Evolutionary conservation across 2,113 vertebrate species (phyloP).

Genomic region (Ceyx margarethae): DNA sequence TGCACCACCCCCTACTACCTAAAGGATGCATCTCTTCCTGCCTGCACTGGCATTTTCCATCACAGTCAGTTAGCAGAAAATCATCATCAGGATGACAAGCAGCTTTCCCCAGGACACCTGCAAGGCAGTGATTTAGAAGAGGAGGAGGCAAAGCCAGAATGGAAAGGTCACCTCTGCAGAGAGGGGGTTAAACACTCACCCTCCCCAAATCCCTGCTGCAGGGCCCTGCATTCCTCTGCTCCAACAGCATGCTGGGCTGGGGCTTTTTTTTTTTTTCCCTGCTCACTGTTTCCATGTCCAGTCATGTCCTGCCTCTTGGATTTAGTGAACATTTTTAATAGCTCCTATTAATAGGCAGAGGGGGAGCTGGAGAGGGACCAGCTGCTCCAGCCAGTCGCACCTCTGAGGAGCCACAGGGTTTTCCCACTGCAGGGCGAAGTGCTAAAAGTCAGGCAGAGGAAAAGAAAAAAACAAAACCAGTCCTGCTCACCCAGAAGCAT

Average conservation of each 20-base stretch:
- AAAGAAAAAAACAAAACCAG: background rate
- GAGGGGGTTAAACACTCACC: background rate
- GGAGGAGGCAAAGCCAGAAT: background rate
- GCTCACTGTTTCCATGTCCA: background rate
- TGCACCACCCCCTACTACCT: rapidly evolving
- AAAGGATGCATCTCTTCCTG: background rate
- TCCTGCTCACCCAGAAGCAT: background rate
- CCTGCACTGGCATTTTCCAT: rapidly evolving
- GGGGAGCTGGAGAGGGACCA: background rate
- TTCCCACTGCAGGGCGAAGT: rapidly evolving
- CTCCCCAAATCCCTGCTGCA: slow-evolving; percentile 3
- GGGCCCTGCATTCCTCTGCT: slow-evolving; percentile 20
- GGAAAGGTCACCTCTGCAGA: background rate
- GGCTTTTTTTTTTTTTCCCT: background rate
- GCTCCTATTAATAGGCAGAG: background rate
- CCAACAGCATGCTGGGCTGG: background rate
- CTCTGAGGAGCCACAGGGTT: background rate
- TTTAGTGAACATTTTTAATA: background rate
- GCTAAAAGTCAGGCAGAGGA: background rate
- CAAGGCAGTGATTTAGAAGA: background rate
- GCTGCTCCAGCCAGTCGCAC: background rate
- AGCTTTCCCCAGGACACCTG: rapidly evolving
- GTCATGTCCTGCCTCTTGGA: background rate
- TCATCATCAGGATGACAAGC: background rate
- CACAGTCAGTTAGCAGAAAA: background rate